A percentile compares a stretch with the other conserved stretches of the same genome.
Evolutionary conservation across 2,797 vertebrate genomes (phyloP).

Genomic region (Arremon brunneinucha): DNA sequence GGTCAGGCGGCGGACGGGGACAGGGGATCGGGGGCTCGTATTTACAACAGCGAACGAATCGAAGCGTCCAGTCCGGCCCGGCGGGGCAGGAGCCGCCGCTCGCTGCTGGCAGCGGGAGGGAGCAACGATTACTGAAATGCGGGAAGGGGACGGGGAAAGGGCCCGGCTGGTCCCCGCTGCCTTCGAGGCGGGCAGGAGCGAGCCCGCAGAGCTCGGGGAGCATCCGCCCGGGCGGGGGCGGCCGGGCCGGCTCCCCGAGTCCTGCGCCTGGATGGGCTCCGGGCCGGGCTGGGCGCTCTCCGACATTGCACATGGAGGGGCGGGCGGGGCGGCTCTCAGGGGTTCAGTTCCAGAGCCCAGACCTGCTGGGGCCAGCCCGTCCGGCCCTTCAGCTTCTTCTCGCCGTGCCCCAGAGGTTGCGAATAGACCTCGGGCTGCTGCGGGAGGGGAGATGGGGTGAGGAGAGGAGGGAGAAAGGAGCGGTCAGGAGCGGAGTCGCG

Average conservation of each 20-base stretch:
- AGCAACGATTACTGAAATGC: not conserved
- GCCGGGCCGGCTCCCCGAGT: not conserved
- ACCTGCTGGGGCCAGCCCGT: slow-evolving; percentile 97
- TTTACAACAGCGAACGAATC: slow-evolving; percentile 47
- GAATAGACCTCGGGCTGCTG: slow-evolving; percentile 82
- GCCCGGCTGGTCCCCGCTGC: not conserved
- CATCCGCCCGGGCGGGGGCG: not conserved
- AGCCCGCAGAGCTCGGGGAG: not conserved
- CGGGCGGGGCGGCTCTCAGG: slow-evolving; percentile 73
- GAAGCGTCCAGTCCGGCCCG: not conserved
- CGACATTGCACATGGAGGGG: slow-evolving; percentile 56
- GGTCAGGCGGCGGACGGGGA: slow-evolving; percentile 16
- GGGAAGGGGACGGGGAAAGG: not conserved
- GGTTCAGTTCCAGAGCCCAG: slow-evolving; percentile 94
- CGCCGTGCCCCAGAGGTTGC: slow-evolving; percentile 77
- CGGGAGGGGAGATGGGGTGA: slow-evolving; percentile 23
- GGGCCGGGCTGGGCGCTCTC: not conserved
- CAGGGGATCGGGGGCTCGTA: not conserved
- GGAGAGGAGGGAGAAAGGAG: not conserved
- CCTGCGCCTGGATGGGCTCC: not conserved
- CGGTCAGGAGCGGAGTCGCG: not conserved
- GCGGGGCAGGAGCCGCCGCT: slow-evolving; percentile 9
- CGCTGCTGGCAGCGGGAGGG: not conserved
- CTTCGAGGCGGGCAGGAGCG: not conserved
- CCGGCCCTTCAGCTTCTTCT: slow-evolving; percentile 91